Percentiles rank a stretch among this genome's conserved stretches.
These are phyloP conservation scores for Phytoseiulus persimilis DNA, from an alignment of 2,888 invertebrate species.

Conservation along the genomic window DNA sequence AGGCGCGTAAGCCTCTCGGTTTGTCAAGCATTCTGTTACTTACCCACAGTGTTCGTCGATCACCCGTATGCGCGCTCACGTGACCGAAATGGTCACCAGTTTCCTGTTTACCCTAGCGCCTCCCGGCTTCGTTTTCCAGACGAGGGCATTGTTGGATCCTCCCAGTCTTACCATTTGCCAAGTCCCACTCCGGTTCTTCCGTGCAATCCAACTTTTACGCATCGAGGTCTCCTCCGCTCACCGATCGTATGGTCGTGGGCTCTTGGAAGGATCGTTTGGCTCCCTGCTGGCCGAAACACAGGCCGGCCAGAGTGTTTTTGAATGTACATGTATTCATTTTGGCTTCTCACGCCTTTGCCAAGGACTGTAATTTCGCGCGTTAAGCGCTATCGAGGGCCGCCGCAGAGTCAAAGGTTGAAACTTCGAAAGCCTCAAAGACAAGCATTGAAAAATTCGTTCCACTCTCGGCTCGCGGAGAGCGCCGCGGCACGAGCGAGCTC, in stretches of 20 bases:
- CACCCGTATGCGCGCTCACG: background rate
- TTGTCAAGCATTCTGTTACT: background rate
- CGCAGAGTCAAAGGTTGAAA: background rate
- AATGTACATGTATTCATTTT: background rate
- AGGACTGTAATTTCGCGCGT: background rate
- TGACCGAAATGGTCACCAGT: background rate
- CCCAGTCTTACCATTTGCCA: no score
- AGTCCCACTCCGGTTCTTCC: no score
- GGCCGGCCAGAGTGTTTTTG: background rate
- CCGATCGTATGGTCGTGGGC: no score
- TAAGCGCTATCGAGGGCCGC: background rate
- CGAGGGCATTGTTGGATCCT: background rate
- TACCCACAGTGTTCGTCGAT: background rate
- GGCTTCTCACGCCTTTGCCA: background rate
- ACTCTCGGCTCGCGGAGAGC: no score
- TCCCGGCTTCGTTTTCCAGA: background rate
- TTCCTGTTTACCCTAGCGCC: background rate
- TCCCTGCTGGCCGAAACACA: background rate
- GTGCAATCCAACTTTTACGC: no score
- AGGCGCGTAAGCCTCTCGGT: background rate
- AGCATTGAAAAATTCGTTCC: no score
- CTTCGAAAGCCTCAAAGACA: background rate
- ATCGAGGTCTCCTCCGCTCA: no score
- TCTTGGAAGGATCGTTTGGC: background rate
- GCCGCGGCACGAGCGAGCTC: background rate